Evolutionary conservation across 2,888 invertebrate genomes (phyloP).

Genomic region (Uropetala carovei): DNA sequence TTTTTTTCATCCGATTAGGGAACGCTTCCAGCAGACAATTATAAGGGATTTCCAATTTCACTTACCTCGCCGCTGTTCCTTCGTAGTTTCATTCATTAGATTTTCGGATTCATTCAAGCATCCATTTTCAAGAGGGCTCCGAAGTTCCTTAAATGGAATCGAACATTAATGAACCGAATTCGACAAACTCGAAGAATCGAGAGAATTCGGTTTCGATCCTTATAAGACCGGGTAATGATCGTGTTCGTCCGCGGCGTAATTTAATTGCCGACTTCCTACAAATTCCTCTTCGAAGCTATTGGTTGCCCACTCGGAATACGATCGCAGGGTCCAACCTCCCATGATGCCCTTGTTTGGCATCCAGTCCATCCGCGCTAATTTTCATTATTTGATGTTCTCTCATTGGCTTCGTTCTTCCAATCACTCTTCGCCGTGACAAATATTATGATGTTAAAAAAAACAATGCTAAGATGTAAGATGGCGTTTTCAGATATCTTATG

Average conservation of each 20-base stretch:
- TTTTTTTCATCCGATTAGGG: neutral
- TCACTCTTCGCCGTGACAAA: too few species aligned
- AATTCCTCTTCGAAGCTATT: neutral
- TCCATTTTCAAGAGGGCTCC: neutral
- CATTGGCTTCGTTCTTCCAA: neutral
- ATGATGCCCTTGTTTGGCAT: neutral
- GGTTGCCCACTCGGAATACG: neutral
- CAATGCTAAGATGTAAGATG: too few species aligned
- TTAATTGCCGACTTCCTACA: neutral
- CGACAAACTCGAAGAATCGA: neutral
- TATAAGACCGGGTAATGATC: conserved; percentile 10
- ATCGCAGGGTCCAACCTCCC: neutral
- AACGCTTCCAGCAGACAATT: neutral
- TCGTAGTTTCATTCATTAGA: neutral
- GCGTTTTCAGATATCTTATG: too few species aligned
- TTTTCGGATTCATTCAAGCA: conserved; percentile 15
- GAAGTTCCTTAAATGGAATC: neutral
- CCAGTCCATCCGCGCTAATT: neutral
- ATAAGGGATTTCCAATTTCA: neutral
- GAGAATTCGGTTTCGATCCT: neutral
- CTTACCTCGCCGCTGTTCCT: neutral
- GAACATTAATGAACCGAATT: conserved; percentile 13
- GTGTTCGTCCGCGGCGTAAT: neutral
- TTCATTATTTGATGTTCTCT: neutral
- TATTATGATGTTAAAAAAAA: too few species aligned